Evolutionary conservation across 1,140 invertebrate species (phyloP).

Genomic region (Trigoniulus corallinus): DNA sequence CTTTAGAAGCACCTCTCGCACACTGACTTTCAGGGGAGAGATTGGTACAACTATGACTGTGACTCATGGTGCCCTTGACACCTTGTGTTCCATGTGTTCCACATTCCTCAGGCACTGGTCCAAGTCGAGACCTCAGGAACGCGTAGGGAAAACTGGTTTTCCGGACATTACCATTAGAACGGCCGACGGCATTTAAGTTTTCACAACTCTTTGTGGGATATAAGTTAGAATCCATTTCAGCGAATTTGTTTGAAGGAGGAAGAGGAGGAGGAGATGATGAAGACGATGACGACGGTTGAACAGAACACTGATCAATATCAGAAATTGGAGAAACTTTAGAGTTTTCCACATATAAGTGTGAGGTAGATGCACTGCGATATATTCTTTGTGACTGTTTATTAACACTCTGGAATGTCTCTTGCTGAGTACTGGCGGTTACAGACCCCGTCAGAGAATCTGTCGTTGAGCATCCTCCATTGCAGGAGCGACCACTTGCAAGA

Average conservation of each 20-base stretch:
- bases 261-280: slow-evolving; percentile 18
- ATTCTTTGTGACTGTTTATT: slow-evolving; percentile 12
- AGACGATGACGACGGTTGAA: background rate
- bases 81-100: background rate
- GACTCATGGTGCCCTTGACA: background rate
- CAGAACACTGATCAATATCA: background rate
- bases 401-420: no score
- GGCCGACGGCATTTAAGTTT: slow-evolving; percentile 35
- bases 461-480: slow-evolving; percentile 13
- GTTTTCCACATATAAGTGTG: background rate
- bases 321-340: background rate
- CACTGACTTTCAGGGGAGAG: background rate
- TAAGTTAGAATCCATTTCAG: no score
- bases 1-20: no score
- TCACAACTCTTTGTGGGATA: slow-evolving; percentile 45
- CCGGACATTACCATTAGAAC: background rate
- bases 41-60: background rate
- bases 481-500: slow-evolving; percentile 20
- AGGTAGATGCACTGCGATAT: slow-evolving; percentile 4
- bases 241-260: slow-evolving; percentile 35
- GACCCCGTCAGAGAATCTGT: slow-evolving; percentile 5
- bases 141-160: slow-evolving; percentile 53
- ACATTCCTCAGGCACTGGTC: slow-evolving; percentile 49
- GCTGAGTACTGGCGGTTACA: slow-evolving; percentile 6
- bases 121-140: slow-evolving; percentile 52